phyloP scores from a whole-genome alignment of 1,140 invertebrate genomes.

The Pollicipes pollicipes region DNA sequence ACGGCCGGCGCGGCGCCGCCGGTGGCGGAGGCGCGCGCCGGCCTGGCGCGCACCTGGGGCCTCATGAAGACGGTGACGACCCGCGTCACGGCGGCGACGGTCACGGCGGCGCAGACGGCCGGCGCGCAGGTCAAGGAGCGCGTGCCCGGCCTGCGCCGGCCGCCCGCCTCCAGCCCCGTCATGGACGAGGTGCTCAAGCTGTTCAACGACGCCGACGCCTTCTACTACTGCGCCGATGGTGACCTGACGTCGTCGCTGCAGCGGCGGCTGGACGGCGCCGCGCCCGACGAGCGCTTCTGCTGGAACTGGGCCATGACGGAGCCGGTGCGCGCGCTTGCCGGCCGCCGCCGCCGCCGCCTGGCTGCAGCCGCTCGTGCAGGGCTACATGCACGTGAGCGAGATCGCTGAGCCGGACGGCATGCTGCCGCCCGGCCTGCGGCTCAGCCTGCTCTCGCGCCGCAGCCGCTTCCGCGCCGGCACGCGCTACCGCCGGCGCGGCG shows the following conservation, averaged over 20 bases:
- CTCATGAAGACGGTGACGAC: neutral
- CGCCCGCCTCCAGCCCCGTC: slow-evolving; percentile 43
- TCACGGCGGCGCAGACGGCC: slow-evolving; percentile 22
- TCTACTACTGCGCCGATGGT: slow-evolving; percentile 61
- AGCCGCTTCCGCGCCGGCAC: slow-evolving; percentile 77
- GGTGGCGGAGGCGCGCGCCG: neutral
- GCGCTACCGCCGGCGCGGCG: slow-evolving; percentile 74
- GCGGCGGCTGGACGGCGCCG: slow-evolving; percentile 49
- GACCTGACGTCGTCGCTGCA: slow-evolving; percentile 74
- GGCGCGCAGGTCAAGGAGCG: slow-evolving; percentile 36
- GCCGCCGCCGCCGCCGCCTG: slow-evolving; percentile 30
- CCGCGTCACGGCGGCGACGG: neutral
- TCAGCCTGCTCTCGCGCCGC: slow-evolving; percentile 71
- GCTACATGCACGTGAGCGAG: slow-evolving; percentile 50
- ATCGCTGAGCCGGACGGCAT: neutral
- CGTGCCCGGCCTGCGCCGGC: slow-evolving; percentile 42
- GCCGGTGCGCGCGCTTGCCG: neutral
- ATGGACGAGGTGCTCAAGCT: slow-evolving; percentile 77
- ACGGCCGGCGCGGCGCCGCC: no score
- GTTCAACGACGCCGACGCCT: slow-evolving; percentile 86
- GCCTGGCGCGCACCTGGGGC: neutral
- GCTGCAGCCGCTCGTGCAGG: slow-evolving; percentile 86
- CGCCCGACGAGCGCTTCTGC: slow-evolving; percentile 79
- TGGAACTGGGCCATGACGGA: slow-evolving; percentile 78
- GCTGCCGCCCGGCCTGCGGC: slow-evolving; percentile 36